Base-by-base conservation (phyloP, 2,113 vertebrate genomes). In the Sinosuthora webbiana region DNA sequence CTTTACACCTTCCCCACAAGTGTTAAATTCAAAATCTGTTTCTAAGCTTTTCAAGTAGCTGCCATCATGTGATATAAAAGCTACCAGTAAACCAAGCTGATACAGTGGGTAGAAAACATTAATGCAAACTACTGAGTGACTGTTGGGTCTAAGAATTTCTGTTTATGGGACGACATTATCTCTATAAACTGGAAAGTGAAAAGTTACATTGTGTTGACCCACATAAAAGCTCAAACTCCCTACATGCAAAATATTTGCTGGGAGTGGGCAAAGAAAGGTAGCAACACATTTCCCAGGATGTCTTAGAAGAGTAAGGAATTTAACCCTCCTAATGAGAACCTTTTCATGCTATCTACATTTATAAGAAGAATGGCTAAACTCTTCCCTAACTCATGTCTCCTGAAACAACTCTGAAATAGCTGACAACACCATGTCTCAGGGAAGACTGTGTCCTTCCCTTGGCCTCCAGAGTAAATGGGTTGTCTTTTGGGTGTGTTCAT, bases 1-100 rank as follows among this genome's bases (percentile, higher is more conserved):
- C 55, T 94, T 95, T 91, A 90, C 82, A 83, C 67, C 50, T 87
- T 87, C 50, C 47, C 63, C 63, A 63, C 0, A 0, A 91, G 89
- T 62, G 84, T 47, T 91, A 94, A 91, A 95, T 82, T 79, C 81
- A 91, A 90, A 94, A 89, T 89, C 71, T 91, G 63, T 59, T 78
- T 73, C 57, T 55, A 79, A 69, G 91, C 63, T 87, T 89, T 91
- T 69, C 0, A 0, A 80, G 33, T 55, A 91, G 67, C 68, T 74
- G 71, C 35, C 67, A 33, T 74, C 7, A 0, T 24, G 41, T 13
- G 68, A 25, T 23, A 77, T 28, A 62, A 62, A 44, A 90, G 30
- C 68, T 70, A 60, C 33, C 56, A 77, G 33, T 18, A 87, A 78
- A 67, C 10, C 52, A 63, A 57, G 42, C 25, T 62, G 74, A 90